phyloP scores from a whole-genome alignment of 2,888 invertebrate genomes.

The Rhodophaea formosa region DNA sequence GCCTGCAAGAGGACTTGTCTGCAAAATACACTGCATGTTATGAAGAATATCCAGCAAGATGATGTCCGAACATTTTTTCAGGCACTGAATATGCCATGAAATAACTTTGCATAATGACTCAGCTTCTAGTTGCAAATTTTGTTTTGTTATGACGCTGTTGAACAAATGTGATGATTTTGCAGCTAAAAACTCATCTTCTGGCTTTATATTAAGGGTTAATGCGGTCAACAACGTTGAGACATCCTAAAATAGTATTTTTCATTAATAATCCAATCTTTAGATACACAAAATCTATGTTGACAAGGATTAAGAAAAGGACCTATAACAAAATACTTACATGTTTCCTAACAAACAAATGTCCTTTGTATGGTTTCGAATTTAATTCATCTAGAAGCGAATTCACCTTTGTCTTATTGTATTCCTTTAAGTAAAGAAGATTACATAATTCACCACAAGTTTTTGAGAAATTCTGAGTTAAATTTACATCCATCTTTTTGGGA shows the following conservation, averaged over 20 bases:
- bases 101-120: conserved; percentile 57
- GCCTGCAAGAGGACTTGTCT: conserved; percentile 47
- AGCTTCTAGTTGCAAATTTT: conserved; percentile 66
- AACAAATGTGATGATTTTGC: conserved; percentile 82
- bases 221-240: conserved; percentile 53
- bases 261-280: too few species aligned
- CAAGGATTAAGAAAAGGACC: neutral
- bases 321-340: conserved; percentile 54
- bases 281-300: neutral
- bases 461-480: conserved; percentile 51
- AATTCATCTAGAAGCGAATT: conserved; percentile 82
- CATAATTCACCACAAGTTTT: conserved; percentile 59
- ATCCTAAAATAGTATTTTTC: conserved; percentile 48
- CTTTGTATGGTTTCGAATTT: conserved; percentile 82
- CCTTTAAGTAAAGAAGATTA: conserved; percentile 56
- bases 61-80: conserved; percentile 62
- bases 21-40: conserved; percentile 65
- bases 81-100: conserved; percentile 68
- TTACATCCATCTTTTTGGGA: conserved; percentile 39
- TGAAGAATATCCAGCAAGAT: conserved; percentile 68
- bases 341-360: conserved; percentile 63
- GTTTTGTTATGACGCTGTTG: conserved; percentile 76
- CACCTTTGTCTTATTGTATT: conserved; percentile 71
- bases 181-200: conserved; percentile 76
- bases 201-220: conserved; percentile 58